Evolutionary conservation across 2,888 invertebrate genomes (phyloP).

Genomic region (Zeuzera pyrina): DNA sequence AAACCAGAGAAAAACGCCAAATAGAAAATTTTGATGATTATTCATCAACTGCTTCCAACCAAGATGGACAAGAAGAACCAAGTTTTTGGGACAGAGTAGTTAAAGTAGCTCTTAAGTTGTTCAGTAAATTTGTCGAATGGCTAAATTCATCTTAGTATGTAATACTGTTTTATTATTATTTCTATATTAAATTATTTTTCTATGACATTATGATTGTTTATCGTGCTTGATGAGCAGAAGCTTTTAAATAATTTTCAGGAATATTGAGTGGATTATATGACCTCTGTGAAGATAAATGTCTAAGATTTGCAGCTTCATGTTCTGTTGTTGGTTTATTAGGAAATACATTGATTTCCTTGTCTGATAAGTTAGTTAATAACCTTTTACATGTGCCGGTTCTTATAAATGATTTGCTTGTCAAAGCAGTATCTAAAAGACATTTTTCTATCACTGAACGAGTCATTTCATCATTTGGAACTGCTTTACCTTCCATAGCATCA

Average conservation of each 20-base stretch:
- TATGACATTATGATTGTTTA: background rate
- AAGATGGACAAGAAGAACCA: conserved; percentile 46
- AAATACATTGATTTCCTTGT: conserved; percentile 24
- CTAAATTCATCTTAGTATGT: conserved; percentile 36
- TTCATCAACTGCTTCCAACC: conserved; percentile 29
- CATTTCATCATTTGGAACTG: conserved; percentile 26
- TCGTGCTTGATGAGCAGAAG: conserved; percentile 5
- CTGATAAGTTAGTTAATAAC: conserved; percentile 26
- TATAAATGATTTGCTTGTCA: conserved; percentile 41
- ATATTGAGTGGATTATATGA: conserved; percentile 49
- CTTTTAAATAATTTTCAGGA: conserved; percentile 30
- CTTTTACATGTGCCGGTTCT: conserved; percentile 23
- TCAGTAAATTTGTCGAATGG: conserved; percentile 61
- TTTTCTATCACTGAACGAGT: conserved; percentile 30
- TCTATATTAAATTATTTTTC: background rate
- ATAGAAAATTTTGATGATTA: conserved; percentile 53
- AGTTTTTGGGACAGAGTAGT: conserved; percentile 62
- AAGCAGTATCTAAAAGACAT: conserved; percentile 46
- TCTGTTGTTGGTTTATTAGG: conserved; percentile 28
- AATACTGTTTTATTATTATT: background rate
- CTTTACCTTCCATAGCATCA: conserved; percentile 53
- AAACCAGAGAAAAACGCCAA: conserved; percentile 42
- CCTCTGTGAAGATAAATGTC: conserved; percentile 31
- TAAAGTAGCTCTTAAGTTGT: conserved; percentile 54
- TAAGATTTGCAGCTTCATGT: conserved; percentile 27